Evolutionary conservation across 2,797 vertebrate genomes (phyloP).

Genomic region (Rhynchonycteris naso): DNA sequence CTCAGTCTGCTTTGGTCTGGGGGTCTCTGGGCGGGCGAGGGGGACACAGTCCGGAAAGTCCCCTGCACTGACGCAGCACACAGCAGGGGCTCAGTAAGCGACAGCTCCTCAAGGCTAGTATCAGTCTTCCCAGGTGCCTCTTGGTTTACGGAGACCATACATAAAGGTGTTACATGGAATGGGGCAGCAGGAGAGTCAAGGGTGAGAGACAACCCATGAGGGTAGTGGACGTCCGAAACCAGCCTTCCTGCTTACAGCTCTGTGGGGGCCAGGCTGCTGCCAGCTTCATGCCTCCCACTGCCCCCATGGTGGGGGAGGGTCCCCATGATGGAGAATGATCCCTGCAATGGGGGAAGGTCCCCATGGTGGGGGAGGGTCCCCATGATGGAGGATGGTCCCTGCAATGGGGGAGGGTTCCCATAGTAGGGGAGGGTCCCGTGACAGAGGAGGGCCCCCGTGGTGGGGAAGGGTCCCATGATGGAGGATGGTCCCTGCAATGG

Average conservation of each 20-base stretch:
- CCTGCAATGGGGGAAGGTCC: neutral
- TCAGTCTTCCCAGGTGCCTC: neutral
- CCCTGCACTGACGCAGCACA: accelerated
- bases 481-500: no score
- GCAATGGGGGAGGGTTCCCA: no score
- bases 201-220: neutral
- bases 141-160: neutral
- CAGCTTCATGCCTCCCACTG: neutral
- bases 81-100: neutral
- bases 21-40: neutral
- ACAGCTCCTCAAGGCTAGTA: accelerated
- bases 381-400: no score
- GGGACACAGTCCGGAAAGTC: accelerated
- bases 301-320: neutral
- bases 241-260: neutral
- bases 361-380: no score
- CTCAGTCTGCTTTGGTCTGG: neutral
- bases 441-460: no score
- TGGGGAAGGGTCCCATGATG: neutral
- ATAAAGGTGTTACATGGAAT: neutral
- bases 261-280: accelerated
- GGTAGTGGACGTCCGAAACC: accelerated
- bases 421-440: no score
- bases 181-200: accelerated
- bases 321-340: neutral